phyloP scores from a whole-genome alignment of 2,888 invertebrate genomes.

The Scaptomyza flava region DNA sequence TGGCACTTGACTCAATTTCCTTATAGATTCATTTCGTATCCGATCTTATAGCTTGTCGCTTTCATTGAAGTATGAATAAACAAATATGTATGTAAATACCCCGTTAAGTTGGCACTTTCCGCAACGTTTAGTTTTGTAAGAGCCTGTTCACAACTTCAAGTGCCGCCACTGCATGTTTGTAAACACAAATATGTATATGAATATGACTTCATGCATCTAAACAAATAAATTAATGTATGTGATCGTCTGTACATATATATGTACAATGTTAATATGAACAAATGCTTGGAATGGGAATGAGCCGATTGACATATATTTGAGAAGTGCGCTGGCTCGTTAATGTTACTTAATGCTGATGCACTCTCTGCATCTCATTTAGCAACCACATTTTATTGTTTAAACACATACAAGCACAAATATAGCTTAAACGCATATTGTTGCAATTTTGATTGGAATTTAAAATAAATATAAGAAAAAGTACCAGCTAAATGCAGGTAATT shows the following conservation, averaged over 20 bases:
- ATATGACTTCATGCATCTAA: constrained; percentile 16
- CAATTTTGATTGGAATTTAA: not conserved
- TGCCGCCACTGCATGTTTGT: constrained; percentile 44
- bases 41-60: constrained; percentile 48
- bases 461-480: not conserved
- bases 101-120: constrained; percentile 46
- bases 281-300: constrained; percentile 51
- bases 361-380: constrained; percentile 52
- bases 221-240: constrained; percentile 7
- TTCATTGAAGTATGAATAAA: constrained; percentile 43
- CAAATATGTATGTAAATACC: not conserved
- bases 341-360: constrained; percentile 56
- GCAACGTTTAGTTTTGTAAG: constrained; percentile 37
- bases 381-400: constrained; percentile 17
- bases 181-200: constrained; percentile 16
- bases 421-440: no score
- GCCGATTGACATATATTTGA: constrained; percentile 62
- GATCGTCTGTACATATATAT: not conserved
- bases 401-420: not conserved
- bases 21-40: constrained; percentile 45
- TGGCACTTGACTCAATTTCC: constrained; percentile 48
- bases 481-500: not conserved
- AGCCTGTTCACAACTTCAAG: constrained; percentile 43
- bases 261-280: constrained; percentile 6
- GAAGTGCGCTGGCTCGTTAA: constrained; percentile 63